Base-by-base conservation (phyloP, 2,888 invertebrate genomes). In the Hetaerina titia region DNA sequence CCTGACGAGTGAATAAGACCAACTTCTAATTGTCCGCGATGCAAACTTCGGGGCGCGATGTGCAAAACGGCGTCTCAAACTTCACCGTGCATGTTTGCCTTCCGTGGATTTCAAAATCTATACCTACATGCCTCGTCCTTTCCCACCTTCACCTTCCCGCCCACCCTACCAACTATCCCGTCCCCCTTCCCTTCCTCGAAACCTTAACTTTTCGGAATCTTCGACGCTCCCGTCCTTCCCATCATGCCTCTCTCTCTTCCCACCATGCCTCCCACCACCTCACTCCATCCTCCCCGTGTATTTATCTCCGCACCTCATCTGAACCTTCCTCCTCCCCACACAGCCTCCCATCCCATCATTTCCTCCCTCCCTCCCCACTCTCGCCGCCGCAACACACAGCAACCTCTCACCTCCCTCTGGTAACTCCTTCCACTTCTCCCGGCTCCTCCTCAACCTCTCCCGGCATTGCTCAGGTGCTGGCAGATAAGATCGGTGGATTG, bases 401-500 rank as follows among this genome's bases (percentile, higher is more conserved):
- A 69, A 81, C 89, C 89, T 89, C 56, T 58, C 56, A 89, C 89
- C 92, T 92, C 92, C 69, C 69, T n/a, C 31, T 31, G 11, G 31
- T 31, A 81, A 81, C 81, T 22, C 60, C 81, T 81, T 31, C 81
- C 31, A 31, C 31, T 25, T 69, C n/a, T n/a, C 7, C 11, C 63
- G 17, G n/a, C 69, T 31, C 31, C 31, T 81, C 31, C 81, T 81
- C 81, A 81, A 60, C 31, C n/a, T 13, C 31, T 31, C 25, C 45
- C 92, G 4, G 74, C 92, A 92, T 92, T 69, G 92, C 69, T 92
- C 92, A 92, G 92, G 92, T 92, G 92, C 92, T 92, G 69, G 74
- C 69, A 92, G 92, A 92, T 92, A 92, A 69, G 69, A 92, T 92
- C 92, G 92, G 56, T 11, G 92, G 74, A 92, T 92, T 92, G 92